Evolutionary conservation across 2,888 invertebrate species (phyloP), one percentile per base, ranked within the genome.

Genomic region (Ophonus ardosiacus): DNA sequence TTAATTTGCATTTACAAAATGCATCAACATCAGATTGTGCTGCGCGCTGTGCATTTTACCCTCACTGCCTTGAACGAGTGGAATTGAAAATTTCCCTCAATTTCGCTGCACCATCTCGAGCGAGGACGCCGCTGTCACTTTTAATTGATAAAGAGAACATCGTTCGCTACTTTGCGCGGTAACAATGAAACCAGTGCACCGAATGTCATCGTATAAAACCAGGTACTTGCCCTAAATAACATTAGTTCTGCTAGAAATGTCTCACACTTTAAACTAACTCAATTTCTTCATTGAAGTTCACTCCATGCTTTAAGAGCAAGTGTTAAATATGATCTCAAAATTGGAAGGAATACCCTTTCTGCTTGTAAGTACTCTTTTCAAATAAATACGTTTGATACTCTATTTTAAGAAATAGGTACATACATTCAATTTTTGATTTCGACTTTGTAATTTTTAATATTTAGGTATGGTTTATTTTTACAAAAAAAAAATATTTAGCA

Each of bases 91-190:
- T 57, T 56, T 57, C 31, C 40, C 57, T 78, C 24, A 56, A 78
- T 57, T 78, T 17, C 71, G 13, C 18, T 8, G 8, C 78, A 24
- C 24, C 31, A 57, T 57, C 24, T 7, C 56, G 78, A 13, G 56
- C 18, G 7, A 56, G 7, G 56, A 74, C 57, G 13, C 1, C 18
- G 78, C 59, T 78, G 84, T 78, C 63, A 84, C 76, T 84, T 84
- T 84, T 84, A 84, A 84, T 76, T 84, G 84, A 84, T 84, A 84
- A 84, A 84, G 51, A 40, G 78, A 76, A 84, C 84, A 84, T 78
- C 84, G 78, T 84, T 84, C 63, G 63, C 63, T 63, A 84, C 84
- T 84, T 84, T 84, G 74, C 63, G 63, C 63, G 63, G 78, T 76
- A 84, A 78, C 76, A 83, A 83, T 83, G 84, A 51, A 74, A 43